Conservation (phyloP, 2,113 vertebrate species). For the Naja naja region DNA sequence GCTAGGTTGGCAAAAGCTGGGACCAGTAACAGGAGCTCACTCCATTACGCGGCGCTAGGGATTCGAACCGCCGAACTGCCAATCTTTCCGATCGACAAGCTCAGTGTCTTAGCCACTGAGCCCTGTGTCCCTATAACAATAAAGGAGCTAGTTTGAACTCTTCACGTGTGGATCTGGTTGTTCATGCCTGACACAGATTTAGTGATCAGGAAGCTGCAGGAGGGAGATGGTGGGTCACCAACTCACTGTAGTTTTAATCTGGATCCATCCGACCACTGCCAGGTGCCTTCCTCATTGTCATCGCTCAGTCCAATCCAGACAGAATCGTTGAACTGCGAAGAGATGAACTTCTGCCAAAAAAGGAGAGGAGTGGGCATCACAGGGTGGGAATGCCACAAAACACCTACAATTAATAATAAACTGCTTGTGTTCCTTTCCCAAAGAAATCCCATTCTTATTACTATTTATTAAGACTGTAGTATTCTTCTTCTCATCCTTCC, state of each 20-base stretch:
- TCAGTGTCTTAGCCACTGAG: background rate
- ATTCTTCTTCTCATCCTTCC: no score
- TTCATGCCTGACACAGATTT: background rate
- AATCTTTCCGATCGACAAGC: background rate
- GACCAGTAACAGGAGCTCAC: background rate
- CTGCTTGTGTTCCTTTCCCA: background rate
- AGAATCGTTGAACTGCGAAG: background rate
- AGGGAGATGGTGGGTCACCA: no score
- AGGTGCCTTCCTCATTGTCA: background rate
- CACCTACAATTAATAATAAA: background rate
- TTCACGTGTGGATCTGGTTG: background rate
- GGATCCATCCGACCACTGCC: conserved; percentile 9
- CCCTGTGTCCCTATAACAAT: background rate
- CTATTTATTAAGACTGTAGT: no score
- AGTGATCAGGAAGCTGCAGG: no score
- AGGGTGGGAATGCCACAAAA: background rate
- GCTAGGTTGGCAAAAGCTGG: background rate
- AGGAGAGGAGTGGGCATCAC: background rate
- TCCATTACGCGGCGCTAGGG: background rate
- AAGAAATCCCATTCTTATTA: background rate
- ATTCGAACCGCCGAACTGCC: no score
- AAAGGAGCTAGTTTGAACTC: background rate
- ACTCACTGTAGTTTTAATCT: background rate
- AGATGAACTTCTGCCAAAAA: background rate
- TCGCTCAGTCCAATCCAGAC: conserved; percentile 7